A percentile compares a stretch with the other conserved stretches of the same genome.
These are phyloP conservation scores for Drosophila varians DNA, from an alignment of 1,140 invertebrate genomes.

Conservation along the genomic window DNA sequence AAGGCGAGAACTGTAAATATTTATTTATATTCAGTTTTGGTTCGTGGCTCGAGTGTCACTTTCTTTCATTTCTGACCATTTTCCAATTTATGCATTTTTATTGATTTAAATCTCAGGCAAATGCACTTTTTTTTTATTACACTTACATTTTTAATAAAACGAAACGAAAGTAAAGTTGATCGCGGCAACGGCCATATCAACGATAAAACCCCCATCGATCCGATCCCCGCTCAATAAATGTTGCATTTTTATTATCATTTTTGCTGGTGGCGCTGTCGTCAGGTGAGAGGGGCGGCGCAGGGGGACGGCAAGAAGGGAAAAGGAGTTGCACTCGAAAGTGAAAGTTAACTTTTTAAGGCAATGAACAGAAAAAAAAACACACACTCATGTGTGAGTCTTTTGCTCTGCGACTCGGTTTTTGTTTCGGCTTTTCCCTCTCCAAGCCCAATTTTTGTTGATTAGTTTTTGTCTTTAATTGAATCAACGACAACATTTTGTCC, in stretches of 20 bases:
- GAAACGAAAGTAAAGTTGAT: conserved; percentile 71
- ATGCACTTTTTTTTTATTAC: conserved; percentile 61
- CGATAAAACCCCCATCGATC: conserved; percentile 15
- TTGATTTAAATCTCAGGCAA: conserved; percentile 72
- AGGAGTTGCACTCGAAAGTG: conserved; percentile 67
- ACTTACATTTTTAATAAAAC: conserved; percentile 45
- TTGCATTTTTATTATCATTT: conserved; percentile 77
- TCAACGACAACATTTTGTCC: conserved; percentile 60
- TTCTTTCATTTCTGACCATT: conserved; percentile 46
- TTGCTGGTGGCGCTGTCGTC: conserved; percentile 44
- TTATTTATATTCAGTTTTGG: conserved; percentile 31
- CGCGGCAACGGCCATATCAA: conserved; percentile 21
- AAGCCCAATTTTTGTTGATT: conserved; percentile 40
- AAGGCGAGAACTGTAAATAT: conserved; percentile 40
- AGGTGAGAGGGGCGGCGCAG: background rate
- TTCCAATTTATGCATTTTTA: conserved; percentile 54
- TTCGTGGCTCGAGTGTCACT: conserved; percentile 30
- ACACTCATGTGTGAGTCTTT: conserved; percentile 32
- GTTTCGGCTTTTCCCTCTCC: conserved; percentile 1
- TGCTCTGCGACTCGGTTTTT: conserved; percentile 15
- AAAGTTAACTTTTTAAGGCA: conserved; percentile 65
- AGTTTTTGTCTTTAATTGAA: conserved; percentile 65
- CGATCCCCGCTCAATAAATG: conserved; percentile 55
- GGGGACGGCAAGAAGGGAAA: too few species aligned
- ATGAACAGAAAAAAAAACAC: conserved; percentile 6